A percentile compares a stretch with the other conserved stretches of the same genome.
phyloP scores from a whole-genome alignment of 2,888 invertebrate genomes.

The Onchidella celtica region DNA sequence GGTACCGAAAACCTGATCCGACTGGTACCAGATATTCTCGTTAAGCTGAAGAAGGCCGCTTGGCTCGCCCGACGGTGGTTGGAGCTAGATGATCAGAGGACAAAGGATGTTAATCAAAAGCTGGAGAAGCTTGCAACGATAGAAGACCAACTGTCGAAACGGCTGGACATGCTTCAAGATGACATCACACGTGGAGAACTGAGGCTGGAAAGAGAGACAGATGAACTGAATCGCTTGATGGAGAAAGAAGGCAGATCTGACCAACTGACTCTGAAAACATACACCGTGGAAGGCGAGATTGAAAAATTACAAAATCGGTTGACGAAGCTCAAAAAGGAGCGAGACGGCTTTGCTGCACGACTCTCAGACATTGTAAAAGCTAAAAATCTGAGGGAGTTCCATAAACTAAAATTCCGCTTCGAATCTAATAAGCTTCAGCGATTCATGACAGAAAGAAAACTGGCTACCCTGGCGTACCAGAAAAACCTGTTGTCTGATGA shows the following conservation, averaged over 20 bases:
- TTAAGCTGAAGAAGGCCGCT: slow-evolving; percentile 69
- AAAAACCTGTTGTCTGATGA: slow-evolving; percentile 63
- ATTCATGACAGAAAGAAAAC: slow-evolving; percentile 64
- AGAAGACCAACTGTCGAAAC: slow-evolving; percentile 61
- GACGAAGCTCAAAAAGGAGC: slow-evolving; percentile 58
- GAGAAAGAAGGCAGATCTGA: slow-evolving; percentile 66
- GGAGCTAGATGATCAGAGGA: slow-evolving; percentile 66
- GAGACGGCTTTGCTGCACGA: slow-evolving; percentile 57
- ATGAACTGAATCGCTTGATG: slow-evolving; percentile 63
- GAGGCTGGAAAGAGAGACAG: slow-evolving; percentile 62
- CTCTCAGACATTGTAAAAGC: slow-evolving; percentile 57
- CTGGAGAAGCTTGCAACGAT: slow-evolving; percentile 61
- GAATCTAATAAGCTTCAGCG: slow-evolving; percentile 68
- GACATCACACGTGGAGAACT: slow-evolving; percentile 64
- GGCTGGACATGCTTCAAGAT: slow-evolving; percentile 58
- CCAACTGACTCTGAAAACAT: slow-evolving; percentile 60
- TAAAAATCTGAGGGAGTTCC: slow-evolving; percentile 56
- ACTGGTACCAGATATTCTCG: slow-evolving; percentile 68
- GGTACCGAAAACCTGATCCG: slow-evolving; percentile 62
- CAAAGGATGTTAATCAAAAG: slow-evolving; percentile 65
- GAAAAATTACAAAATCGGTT: slow-evolving; percentile 54
- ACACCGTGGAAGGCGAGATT: slow-evolving; percentile 59
- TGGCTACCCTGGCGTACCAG: slow-evolving; percentile 64
- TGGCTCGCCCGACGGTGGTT: slow-evolving; percentile 70
- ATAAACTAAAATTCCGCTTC: slow-evolving; percentile 60